Percentiles rank a stretch among this genome's conserved stretches.
phyloP scores from a whole-genome alignment of 2,113 vertebrate species.

The Phrynosoma blainvillii region DNA sequence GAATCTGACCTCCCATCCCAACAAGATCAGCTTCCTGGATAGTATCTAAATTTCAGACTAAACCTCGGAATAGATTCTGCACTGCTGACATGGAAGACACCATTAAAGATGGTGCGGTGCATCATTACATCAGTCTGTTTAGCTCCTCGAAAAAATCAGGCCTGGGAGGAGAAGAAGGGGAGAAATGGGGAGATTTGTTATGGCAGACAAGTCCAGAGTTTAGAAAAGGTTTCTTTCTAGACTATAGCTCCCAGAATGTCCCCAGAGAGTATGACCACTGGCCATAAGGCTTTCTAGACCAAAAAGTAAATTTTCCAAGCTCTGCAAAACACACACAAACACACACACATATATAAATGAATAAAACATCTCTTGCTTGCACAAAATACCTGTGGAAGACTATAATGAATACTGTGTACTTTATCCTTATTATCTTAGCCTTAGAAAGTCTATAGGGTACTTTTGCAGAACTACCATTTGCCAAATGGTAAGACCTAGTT shows the following conservation, averaged over 20 bases:
- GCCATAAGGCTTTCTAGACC: too few species aligned
- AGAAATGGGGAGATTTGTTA: neutral
- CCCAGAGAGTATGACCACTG: too few species aligned
- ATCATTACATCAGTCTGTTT: neutral
- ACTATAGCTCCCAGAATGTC: too few species aligned
- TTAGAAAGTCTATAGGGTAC: neutral
- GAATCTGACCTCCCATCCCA: too few species aligned
- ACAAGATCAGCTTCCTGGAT: too few species aligned
- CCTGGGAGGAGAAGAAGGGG: neutral
- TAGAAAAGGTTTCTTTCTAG: too few species aligned
- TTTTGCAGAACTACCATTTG: neutral
- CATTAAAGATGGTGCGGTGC: neutral
- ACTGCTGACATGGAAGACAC: too few species aligned
- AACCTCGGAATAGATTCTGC: too few species aligned
- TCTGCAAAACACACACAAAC: neutral
- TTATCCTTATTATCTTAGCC: neutral
- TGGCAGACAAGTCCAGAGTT: neutral
- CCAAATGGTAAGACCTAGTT: too few species aligned
- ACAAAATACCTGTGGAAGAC: neutral
- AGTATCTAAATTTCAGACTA: too few species aligned
- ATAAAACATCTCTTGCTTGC: neutral
- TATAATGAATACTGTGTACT: neutral
- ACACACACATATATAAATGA: too few species aligned
- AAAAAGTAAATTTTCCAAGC: too few species aligned
- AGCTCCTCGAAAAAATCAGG: neutral